phyloP scores from a whole-genome alignment of 1,140 invertebrate genomes.

The Drosophila novamexicana region DNA sequence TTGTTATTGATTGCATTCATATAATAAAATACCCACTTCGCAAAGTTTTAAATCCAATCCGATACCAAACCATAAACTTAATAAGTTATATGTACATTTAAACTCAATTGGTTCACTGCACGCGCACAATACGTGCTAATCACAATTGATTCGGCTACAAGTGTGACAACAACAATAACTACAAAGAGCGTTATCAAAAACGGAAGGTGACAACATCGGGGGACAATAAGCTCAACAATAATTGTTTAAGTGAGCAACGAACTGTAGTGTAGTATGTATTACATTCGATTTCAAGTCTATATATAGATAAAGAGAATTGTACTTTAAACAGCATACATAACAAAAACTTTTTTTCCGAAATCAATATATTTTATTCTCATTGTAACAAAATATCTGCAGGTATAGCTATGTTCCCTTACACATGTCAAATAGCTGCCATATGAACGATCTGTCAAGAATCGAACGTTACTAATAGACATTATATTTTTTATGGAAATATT shows the following conservation, averaged over 20 bases:
- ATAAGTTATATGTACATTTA: conserved; percentile 7
- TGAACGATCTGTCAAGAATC: no score
- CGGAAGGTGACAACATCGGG: conserved; percentile 61
- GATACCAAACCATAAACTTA: conserved; percentile 26
- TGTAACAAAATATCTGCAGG: no score
- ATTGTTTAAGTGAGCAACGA: conserved; percentile 1
- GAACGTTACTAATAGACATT: no score
- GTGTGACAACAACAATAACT: conserved; percentile 47
- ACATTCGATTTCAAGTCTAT: not conserved
- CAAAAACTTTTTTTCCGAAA: no score
- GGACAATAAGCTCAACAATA: conserved; percentile 19
- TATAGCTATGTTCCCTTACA: no score
- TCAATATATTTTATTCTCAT: no score
- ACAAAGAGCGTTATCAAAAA: conserved; percentile 43
- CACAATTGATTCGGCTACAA: conserved; percentile 66
- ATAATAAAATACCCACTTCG: conserved; percentile 30
- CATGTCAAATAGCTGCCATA: no score
- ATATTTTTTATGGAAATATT: no score
- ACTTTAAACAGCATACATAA: not conserved
- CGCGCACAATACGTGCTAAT: conserved; percentile 68
- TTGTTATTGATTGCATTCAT: not conserved
- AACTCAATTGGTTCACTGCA: conserved; percentile 54
- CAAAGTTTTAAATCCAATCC: conserved; percentile 25
- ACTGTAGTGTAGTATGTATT: not conserved
- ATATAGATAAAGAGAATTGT: not conserved